Evolutionary conservation across 1,140 invertebrate genomes (phyloP).

Genomic region (Drosophila subpulchrella): DNA sequence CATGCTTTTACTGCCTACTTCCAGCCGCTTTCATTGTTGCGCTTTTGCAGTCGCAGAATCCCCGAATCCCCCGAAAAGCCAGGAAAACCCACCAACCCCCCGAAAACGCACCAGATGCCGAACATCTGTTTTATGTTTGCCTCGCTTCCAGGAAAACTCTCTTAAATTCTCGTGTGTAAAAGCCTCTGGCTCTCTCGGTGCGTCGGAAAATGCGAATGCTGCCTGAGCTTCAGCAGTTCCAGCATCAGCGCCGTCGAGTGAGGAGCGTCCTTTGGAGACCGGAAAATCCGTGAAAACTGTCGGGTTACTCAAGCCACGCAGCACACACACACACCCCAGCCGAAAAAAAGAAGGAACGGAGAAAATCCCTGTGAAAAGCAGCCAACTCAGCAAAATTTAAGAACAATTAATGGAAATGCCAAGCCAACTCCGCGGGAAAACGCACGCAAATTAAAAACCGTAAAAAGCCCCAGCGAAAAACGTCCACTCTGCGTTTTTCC

Average conservation of each 20-base stretch:
- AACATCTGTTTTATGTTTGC: conserved; percentile 81
- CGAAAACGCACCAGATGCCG: conserved; percentile 23
- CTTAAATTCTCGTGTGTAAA: conserved; percentile 12
- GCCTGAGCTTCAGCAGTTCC: conserved; percentile 66
- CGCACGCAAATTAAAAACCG: conserved; percentile 6
- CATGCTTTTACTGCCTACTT: conserved; percentile 63
- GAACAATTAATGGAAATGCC: conserved; percentile 22
- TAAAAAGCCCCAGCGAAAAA: conserved; percentile 1
- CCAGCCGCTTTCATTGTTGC: conserved; percentile 77
- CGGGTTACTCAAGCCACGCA: conserved; percentile 31
- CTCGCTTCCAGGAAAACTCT: conserved; percentile 63
- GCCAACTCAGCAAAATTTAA: conserved; percentile 25
- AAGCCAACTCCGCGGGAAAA: conserved; percentile 1
- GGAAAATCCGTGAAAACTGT: conserved; percentile 41
- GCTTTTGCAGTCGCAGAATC: conserved; percentile 61
- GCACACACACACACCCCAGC: conserved; percentile 30
- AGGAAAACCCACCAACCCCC: background rate
- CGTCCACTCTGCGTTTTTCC: conserved; percentile 43
- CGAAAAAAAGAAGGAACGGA: conserved; percentile 1
- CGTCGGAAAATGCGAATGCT: conserved; percentile 50
- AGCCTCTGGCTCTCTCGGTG: conserved; percentile 4
- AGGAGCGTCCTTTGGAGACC: conserved; percentile 36
- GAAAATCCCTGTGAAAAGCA: conserved; percentile 24
- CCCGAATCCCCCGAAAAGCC: background rate
- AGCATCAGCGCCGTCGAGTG: conserved; percentile 73